Evolutionary conservation across 2,888 invertebrate species (phyloP), one percentile per base, ranked within the genome.

Genomic region (Amphipoea oculea): DNA sequence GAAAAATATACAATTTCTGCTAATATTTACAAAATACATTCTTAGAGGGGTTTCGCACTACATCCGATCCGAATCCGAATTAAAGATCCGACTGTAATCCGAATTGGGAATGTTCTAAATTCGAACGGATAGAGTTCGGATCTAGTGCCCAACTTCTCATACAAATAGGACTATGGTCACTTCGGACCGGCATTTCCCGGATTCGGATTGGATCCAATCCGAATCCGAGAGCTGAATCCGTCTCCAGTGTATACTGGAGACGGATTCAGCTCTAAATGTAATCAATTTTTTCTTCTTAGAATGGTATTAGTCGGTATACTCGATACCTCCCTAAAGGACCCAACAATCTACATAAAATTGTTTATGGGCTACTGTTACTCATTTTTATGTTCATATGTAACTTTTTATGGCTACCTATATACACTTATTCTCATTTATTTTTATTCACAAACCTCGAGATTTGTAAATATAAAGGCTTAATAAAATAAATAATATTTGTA

Each of bases 331-430:
- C 81, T 42, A 73, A 85, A 86, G 85, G 83, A 76, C 82, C 71
- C 80, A 85, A 83, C 88, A 88, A 86, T 89, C 88, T 88, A 89
- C 89, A 89, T 89, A 89, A 89, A 89, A 84, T 86, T 83, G 88
- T 89, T 89, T 89, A 89, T 88, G 78, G 76, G 72, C 67, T 71
- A 79, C 86, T 86, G 76, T 83, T 82, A 89, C 89, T 89, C 88
- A 89, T 89, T 83, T 88, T 89, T 86, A 89, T 86, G 88, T 75
- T 78, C 82, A 88, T 89, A 85, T 81, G 88, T 86, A 85, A 85
- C 83, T 86, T 89, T 88, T 89, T 89, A 89, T 81, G 76, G 65
- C 72, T 74, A 79, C 77, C 76, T 85, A 88, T 85, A 79, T 85
- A 72, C 83, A 85, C 81, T 83, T 88, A 85, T 86, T 73, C 79